Evolutionary conservation across 1,140 invertebrate genomes (phyloP).

Genomic region (Drosophila cardini): DNA sequence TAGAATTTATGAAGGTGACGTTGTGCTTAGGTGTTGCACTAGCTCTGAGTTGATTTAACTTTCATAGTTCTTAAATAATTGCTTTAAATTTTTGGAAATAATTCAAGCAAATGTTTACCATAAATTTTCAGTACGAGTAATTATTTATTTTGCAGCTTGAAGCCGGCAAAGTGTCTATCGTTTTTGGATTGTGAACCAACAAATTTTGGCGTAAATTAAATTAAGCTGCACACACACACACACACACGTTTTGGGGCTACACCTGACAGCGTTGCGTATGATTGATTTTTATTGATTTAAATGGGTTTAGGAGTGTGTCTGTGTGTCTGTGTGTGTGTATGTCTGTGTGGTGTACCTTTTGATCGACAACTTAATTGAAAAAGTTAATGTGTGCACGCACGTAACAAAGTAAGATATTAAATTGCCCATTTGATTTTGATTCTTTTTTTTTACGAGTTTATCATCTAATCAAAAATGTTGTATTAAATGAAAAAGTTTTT

Average conservation of each 20-base stretch:
- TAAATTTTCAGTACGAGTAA: not conserved
- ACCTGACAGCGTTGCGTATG: conserved; percentile 64
- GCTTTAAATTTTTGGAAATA: not conserved
- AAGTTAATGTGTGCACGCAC: conserved; percentile 68
- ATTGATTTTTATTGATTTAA: conserved; percentile 80
- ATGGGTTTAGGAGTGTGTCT: conserved; percentile 44
- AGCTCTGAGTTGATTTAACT: conserved; percentile 1
- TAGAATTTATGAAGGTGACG: conserved; percentile 53
- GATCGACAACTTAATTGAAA: conserved; percentile 80
- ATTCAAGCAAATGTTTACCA: not conserved
- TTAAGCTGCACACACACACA: no score
- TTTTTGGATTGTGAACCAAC: conserved; percentile 50
- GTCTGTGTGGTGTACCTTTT: conserved; percentile 44
- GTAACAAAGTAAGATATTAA: conserved; percentile 38
- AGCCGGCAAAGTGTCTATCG: conserved; percentile 60
- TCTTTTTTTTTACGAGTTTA: conserved; percentile 18
- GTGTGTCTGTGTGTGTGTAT: conserved; percentile 5
- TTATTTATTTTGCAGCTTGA: conserved; percentile 9
- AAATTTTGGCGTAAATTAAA: conserved; percentile 67
- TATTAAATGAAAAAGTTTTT: conserved; percentile 50
- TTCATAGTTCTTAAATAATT: conserved; percentile 1
- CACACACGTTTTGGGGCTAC: conserved; percentile 50
- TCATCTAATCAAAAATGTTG: conserved; percentile 61
- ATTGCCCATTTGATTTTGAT: conserved; percentile 44
- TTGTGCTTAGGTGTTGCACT: conserved; percentile 14